These are phyloP conservation scores for Streblospio benedicti DNA, from an alignment of 1,140 invertebrate species.

Conservation along the genomic window DNA sequence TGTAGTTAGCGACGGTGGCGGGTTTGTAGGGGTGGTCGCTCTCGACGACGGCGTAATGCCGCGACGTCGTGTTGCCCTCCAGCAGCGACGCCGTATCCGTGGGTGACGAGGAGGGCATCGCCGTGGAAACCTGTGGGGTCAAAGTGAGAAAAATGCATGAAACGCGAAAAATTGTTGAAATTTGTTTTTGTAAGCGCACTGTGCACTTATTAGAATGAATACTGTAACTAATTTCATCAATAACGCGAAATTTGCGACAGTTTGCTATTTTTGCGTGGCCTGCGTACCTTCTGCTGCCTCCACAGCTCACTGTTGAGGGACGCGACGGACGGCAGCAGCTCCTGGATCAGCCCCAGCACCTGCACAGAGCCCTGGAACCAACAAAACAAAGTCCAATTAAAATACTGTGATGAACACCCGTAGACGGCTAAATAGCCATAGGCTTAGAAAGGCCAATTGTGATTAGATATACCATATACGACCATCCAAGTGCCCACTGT, in stretches of 20 bases:
- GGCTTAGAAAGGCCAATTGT: conserved; percentile 14
- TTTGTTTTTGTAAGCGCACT: no score
- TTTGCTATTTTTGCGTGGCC: no score
- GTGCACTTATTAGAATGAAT: no score
- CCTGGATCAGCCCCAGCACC: conserved; percentile 78
- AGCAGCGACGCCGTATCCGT: conserved; percentile 11
- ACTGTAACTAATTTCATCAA: no score
- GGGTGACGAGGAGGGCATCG: conserved; percentile 30
- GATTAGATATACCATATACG: no score
- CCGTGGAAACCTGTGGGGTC: no score
- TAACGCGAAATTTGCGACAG: no score
- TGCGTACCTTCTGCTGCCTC: neutral
- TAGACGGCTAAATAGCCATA: neutral
- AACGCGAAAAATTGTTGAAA: no score
- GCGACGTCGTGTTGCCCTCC: conserved; percentile 56
- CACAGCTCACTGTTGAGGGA: conserved; percentile 59
- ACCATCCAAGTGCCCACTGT: no score
- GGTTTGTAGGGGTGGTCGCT: conserved; percentile 95
- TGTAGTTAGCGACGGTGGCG: conserved; percentile 75
- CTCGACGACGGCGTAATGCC: conserved; percentile 82
- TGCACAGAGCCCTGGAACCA: conserved; percentile 74
- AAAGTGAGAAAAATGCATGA: no score
- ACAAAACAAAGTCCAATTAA: conserved; percentile 5
- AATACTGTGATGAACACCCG: neutral
- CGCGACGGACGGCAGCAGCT: conserved; percentile 79